phyloP scores from a whole-genome alignment of 2,113 vertebrate genomes.

The Lepus americanus region DNA sequence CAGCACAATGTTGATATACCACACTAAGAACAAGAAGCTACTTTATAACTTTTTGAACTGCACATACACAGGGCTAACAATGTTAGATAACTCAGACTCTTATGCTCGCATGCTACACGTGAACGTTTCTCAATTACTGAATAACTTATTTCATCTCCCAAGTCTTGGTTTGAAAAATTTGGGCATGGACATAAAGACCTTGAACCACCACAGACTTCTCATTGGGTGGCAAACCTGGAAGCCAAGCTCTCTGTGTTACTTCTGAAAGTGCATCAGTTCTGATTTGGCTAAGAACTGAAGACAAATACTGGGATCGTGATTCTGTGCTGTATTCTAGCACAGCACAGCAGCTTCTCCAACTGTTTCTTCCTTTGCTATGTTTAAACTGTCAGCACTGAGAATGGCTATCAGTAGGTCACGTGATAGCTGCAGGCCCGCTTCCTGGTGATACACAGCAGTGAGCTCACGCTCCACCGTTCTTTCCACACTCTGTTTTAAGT shows the following conservation, averaged over 20 bases:
- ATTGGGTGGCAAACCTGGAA: conserved; percentile 97
- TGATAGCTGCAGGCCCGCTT: conserved; percentile 97
- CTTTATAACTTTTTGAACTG: conserved; percentile 84
- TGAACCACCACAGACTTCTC: conserved; percentile 99
- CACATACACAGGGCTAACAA: conserved; percentile 87
- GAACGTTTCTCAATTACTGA: conserved; percentile 86
- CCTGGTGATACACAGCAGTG: conserved; percentile 95
- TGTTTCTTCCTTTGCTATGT: conserved; percentile 99
- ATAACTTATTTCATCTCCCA: conserved; percentile 89
- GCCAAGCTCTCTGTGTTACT: conserved; percentile 99
- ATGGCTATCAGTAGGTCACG: conserved; percentile 97
- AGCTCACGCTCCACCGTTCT: conserved; percentile 99
- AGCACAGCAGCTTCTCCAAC: conserved; percentile 98
- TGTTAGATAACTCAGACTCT: conserved; percentile 87
- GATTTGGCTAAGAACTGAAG: conserved; percentile 98
- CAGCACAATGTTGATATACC: conserved; percentile 84
- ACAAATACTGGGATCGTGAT: conserved; percentile 96
- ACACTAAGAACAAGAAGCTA: conserved; percentile 86
- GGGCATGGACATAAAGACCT: conserved; percentile 98
- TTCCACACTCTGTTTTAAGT: conserved; percentile 97
- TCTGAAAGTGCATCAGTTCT: conserved; percentile 98
- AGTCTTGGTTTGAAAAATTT: conserved; percentile 99
- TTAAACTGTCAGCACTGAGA: conserved; percentile 98
- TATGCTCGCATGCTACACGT: conserved; percentile 87
- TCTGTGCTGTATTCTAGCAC: conserved; percentile 98